phyloP scores from a whole-genome alignment of 2,888 invertebrate genomes.

The Plagodis pulveraria region DNA sequence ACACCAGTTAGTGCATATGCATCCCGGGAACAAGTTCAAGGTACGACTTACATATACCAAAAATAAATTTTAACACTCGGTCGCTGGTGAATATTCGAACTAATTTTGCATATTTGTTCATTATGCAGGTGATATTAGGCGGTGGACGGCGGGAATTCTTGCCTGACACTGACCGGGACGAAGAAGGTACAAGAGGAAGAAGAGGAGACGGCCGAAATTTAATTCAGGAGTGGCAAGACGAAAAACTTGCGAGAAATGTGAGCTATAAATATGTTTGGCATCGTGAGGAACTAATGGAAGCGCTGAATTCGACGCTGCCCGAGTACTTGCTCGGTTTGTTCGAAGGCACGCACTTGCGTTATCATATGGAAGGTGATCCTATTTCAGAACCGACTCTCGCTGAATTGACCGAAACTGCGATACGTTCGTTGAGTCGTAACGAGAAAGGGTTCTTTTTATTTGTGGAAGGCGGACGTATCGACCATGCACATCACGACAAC shows the following conservation, averaged over 20 bases:
- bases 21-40: background rate
- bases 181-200: background rate
- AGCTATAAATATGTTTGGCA: background rate
- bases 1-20: background rate
- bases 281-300: background rate
- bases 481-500: background rate
- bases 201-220: background rate
- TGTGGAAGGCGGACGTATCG: background rate
- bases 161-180: background rate
- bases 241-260: background rate
- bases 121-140: background rate
- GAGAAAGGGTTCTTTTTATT: background rate
- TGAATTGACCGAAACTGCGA: background rate
- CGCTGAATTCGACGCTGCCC: background rate
- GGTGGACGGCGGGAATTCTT: slow-evolving; percentile 1
- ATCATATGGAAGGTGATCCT: background rate
- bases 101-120: too few species aligned
- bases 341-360: background rate
- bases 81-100: too few species aligned
- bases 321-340: background rate
- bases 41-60: background rate
- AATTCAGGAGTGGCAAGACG: background rate
- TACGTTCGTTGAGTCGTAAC: background rate
- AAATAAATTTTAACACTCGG: too few species aligned
- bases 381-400: background rate